A percentile compares a stretch with the other conserved stretches of the same genome.
Evolutionary conservation across 2,888 invertebrate species (phyloP).

Genomic region (Cantharis rufa): DNA sequence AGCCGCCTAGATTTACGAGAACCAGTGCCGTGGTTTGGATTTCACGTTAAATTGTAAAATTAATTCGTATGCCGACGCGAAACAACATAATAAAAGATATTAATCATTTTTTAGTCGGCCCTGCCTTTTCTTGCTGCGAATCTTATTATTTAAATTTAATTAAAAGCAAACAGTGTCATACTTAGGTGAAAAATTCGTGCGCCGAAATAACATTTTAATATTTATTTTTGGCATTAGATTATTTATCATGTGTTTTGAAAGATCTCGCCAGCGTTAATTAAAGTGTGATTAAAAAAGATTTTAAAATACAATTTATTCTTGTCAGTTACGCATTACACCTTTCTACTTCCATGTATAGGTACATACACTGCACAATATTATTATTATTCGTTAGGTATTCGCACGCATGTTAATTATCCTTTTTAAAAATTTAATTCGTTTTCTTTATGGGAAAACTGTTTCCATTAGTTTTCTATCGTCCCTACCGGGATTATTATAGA

Average conservation of each 20-base stretch:
- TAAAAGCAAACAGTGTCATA: conserved; percentile 20
- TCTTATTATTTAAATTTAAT: conserved; percentile 22
- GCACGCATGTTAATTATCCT: not conserved
- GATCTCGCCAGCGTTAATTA: conserved; percentile 23
- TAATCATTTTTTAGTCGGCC: not conserved
- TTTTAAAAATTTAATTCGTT: not conserved
- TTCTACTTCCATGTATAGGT: not conserved
- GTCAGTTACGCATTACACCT: conserved; percentile 3
- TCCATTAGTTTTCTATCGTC: not conserved
- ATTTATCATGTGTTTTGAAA: conserved; percentile 22
- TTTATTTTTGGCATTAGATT: conserved; percentile 30
- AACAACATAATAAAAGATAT: not conserved
- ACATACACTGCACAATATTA: conserved; percentile 3
- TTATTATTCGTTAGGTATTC: not conserved
- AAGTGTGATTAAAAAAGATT: conserved; percentile 26
- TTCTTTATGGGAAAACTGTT: not conserved
- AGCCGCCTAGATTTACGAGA: not conserved
- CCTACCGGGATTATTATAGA: not conserved
- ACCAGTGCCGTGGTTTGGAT: too few species aligned
- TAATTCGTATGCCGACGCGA: not conserved
- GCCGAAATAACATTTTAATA: conserved; percentile 22
- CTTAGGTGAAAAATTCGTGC: conserved; percentile 8
- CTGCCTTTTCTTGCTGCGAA: not conserved
- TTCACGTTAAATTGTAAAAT: too few species aligned
- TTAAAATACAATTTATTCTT: conserved; percentile 16